A percentile compares a stretch with the other conserved stretches of the same genome.
phyloP scores from a whole-genome alignment of 2,113 vertebrate species.

The Cololabis saira region DNA sequence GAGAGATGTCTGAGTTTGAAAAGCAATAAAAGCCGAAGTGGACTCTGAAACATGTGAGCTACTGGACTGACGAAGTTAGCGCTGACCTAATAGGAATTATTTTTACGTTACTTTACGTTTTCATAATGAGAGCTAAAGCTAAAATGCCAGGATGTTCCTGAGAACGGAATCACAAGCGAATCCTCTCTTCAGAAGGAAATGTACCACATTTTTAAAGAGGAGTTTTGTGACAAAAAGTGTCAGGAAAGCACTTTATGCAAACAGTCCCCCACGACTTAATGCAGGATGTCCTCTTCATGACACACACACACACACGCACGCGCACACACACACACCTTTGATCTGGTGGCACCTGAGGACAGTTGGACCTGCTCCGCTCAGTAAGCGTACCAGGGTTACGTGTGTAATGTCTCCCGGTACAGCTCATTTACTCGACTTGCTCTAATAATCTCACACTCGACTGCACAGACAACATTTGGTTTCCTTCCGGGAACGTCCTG shows the following conservation, averaged over 20 bases:
- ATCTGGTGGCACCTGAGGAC: no score
- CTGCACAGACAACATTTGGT: slow-evolving; percentile 49
- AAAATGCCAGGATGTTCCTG: slow-evolving; percentile 26
- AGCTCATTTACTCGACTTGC: slow-evolving; percentile 18
- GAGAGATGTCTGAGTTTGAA: slow-evolving; percentile 5
- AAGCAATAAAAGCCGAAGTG: not conserved
- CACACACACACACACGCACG: not conserved
- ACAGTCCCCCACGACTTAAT: slow-evolving; percentile 18
- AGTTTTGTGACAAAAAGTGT: slow-evolving; percentile 11
- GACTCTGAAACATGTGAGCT: not conserved
- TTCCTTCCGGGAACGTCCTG: slow-evolving; percentile 30
- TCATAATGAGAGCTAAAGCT: slow-evolving; percentile 24
- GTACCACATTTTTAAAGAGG: not conserved
- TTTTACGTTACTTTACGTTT: slow-evolving; percentile 7
- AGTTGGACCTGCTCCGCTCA: slow-evolving; percentile 21
- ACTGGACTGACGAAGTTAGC: not conserved
- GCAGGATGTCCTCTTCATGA: slow-evolving; percentile 14
- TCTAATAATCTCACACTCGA: slow-evolving; percentile 40
- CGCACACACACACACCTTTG: slow-evolving; percentile 9
- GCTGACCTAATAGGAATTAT: not conserved
- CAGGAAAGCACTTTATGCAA: slow-evolving; percentile 11
- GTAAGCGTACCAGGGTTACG: slow-evolving; percentile 1
- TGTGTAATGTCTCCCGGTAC: not conserved
- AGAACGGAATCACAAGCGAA: not conserved
- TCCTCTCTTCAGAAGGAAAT: slow-evolving; percentile 18